Evolutionary conservation across 2,888 invertebrate genomes (phyloP), one percentile per base, ranked within the genome.

Genomic region (Leptinotarsa rubiginosa): DNA sequence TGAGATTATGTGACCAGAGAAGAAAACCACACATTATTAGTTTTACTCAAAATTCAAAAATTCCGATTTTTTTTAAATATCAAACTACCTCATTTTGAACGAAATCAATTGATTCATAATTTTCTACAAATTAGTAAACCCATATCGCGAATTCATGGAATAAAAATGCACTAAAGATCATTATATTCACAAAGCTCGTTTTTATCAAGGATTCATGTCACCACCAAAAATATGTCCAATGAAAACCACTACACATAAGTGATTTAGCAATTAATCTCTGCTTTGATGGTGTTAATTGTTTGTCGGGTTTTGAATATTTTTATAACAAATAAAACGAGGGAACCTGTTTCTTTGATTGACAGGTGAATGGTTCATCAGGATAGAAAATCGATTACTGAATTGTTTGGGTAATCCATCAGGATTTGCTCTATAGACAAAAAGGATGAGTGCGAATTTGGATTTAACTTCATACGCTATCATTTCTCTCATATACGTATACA

Each of bases 371-470:
- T 56, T 22, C 22, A 56, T 20, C 56, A 56, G 22, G 56, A 20
- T 56, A 22, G 56, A 12, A 56, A 56, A 56, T 56, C 56, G 22
- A 22, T 56, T 56, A 56, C 56, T 20, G 22, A 56, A 22, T 56
- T 56, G 56, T 18, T 25, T 22, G 56, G 56, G 13, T 13, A 56
- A 56, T 56, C 13, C 56, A 56, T 12, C 22, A 13, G 18, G 18
- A 56, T 22, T 20, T 15, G 56, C 15, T 22, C 3, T 56, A 56
- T 56, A 56, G 56, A 56, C 56, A 56, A 56, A 56, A 56, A 56
- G 56, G 56, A 56, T 56, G 56, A 56, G 56, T 56, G 56, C 56
- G 56, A 56, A 56, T 25, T 22, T 4, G 22, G 22, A 56, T 56
- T 22, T 13, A 56, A 56, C 41, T 20, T 56, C 22, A 18, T 41